Evolutionary conservation across 2,797 vertebrate species (phyloP), one percentile per base, ranked within the genome.

Genomic region (Phoxinus dragarum): DNA sequence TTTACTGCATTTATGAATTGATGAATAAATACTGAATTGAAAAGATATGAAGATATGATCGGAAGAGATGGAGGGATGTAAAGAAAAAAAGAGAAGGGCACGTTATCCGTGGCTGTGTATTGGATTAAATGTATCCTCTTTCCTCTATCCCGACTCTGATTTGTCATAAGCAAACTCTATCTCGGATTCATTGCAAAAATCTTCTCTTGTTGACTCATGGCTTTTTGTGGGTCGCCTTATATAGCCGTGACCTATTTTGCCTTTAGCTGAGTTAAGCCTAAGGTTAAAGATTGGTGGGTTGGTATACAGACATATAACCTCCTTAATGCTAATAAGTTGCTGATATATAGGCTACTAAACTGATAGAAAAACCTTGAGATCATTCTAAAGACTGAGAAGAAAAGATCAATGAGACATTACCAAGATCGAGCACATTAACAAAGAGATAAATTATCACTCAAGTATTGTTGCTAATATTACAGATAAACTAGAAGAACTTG

Each of bases 201-300:
- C 77, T 61, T 71, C 54, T 88, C 85, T 84, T 89, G 87, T 85
- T 86, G 81, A 90, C 86, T 85, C 86, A 78, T 89, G 84, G 76
- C 82, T 86, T 89, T 86, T 85, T 66, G 31, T 40, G 31, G 73
- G 71, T 69, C 71, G 56, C 89, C 88, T 86, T 89, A 86, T 90
- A 89, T 88, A 89, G 88, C 67, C 73, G 59, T 74, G 76, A 77
- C 74, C 76, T 47, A 69, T 79, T 86, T 77, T 54, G 80, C 80
- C 82, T 82, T 85, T 77, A 82, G 64, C 75, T 80, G 82, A 89
- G 88, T 86, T 89, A 74, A 85, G 88, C 85, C 72, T 74, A 59
- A 82, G 74, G 85, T 85, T 27, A 27, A 27, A 27, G 1, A 27
- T 27, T 27, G 27, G 27, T 27, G 27, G 27, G 27, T 27, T 27